A percentile compares a stretch with the other conserved stretches of the same genome.
phyloP scores from a whole-genome alignment of 2,888 invertebrate species.

The Ennomos erosarius region DNA sequence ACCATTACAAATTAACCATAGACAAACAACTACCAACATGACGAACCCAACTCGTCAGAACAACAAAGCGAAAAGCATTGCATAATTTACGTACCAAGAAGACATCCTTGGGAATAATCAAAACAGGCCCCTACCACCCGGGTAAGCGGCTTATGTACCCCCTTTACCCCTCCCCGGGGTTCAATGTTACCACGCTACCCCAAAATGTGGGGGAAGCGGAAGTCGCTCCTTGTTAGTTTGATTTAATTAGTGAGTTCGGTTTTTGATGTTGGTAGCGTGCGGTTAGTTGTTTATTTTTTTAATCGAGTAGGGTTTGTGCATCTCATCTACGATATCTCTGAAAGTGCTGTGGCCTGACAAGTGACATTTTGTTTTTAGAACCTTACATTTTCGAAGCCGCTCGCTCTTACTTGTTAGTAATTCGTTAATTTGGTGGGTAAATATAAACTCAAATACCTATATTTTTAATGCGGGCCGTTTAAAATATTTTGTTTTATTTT shows the following conservation, averaged over 20 bases:
- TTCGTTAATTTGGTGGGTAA: too few species aligned
- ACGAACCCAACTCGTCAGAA: constrained; percentile 53
- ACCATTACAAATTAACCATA: constrained; percentile 46
- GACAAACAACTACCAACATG: constrained; percentile 47
- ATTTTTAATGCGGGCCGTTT: too few species aligned
- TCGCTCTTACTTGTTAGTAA: too few species aligned
- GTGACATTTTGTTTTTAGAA: too few species aligned
- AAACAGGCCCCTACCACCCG: constrained; percentile 74
- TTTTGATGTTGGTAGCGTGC: constrained; percentile 65
- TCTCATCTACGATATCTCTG: too few species aligned
- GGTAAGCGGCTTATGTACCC: constrained; percentile 75
- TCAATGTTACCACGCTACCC: constrained; percentile 64
- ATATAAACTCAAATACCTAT: too few species aligned
- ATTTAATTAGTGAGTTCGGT: constrained; percentile 79
- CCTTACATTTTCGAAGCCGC: too few species aligned
- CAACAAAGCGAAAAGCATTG: constrained; percentile 63
- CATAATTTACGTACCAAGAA: constrained; percentile 83
- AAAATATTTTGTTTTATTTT: too few species aligned
- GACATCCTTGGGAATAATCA: constrained; percentile 84
- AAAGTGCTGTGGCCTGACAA: too few species aligned
- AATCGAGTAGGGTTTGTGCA: constrained; percentile 16
- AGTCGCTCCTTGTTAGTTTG: constrained; percentile 76
- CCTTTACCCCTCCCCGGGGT: constrained; percentile 48
- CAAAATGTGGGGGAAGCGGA: constrained; percentile 67
- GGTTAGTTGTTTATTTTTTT: constrained; percentile 41